phyloP scores from a whole-genome alignment of 2,797 vertebrate species.

The Poecilia gillii region DNA sequence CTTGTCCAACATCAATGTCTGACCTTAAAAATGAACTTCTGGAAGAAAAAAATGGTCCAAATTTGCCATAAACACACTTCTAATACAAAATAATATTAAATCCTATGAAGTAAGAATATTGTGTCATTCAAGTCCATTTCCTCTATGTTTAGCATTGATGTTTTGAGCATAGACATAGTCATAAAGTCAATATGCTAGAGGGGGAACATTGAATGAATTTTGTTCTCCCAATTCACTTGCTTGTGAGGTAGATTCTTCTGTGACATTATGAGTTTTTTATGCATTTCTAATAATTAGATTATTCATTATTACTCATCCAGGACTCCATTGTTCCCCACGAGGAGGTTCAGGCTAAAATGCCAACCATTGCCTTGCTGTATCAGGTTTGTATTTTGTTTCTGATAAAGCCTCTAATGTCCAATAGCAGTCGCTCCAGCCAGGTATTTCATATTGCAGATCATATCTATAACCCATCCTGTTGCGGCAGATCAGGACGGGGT shows the following conservation, averaged over 20 bases:
- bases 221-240: not conserved
- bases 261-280: not conserved
- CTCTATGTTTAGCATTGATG: not conserved
- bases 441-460: not conserved
- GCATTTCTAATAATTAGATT: not conserved
- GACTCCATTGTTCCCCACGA: not conserved
- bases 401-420: not conserved
- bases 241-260: not conserved
- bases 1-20: not conserved
- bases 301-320: not conserved
- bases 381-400: not conserved
- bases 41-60: not conserved
- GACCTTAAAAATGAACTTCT: not conserved
- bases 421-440: not conserved
- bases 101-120: not conserved
- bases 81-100: not conserved
- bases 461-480: not conserved
- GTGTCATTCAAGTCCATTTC: not conserved
- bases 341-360: not conserved
- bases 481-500: not conserved
- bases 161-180: not conserved
- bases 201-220: not conserved
- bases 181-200: not conserved
- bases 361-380: not conserved
- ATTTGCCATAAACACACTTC: not conserved